These are phyloP conservation scores for Zaprionus ghesquierei DNA, from an alignment of 1,140 invertebrate species.

Conservation along the genomic window DNA sequence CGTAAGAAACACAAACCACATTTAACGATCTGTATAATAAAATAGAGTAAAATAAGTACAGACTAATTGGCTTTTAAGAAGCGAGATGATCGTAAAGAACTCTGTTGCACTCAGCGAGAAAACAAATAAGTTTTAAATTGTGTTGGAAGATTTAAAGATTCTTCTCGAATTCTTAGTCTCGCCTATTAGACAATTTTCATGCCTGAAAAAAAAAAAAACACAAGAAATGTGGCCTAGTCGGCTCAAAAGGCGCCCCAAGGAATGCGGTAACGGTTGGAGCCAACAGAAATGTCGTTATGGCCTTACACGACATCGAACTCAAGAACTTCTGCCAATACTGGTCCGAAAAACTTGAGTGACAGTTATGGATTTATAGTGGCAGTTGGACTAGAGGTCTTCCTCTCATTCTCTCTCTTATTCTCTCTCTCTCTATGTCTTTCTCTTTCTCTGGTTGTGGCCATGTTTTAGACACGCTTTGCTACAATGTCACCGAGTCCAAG, in stretches of 20 bases:
- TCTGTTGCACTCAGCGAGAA: slow-evolving; percentile 10
- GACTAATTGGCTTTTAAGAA: slow-evolving; percentile 53
- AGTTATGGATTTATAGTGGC: slow-evolving; percentile 79
- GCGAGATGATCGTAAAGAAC: slow-evolving; percentile 49
- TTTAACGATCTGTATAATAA: slow-evolving; percentile 59
- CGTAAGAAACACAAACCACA: slow-evolving; percentile 12
- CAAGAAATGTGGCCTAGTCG: slow-evolving; percentile 48
- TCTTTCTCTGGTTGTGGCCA: slow-evolving; percentile 26
- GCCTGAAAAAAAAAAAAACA: slow-evolving; percentile 52
- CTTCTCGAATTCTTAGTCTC: slow-evolving; percentile 1
- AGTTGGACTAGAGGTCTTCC: slow-evolving; percentile 34
- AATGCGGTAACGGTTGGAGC: slow-evolving; percentile 69
- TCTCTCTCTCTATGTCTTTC: not conserved
- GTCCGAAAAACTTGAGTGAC: slow-evolving; percentile 72
- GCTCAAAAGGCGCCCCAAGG: slow-evolving; percentile 59
- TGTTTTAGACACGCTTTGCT: slow-evolving; percentile 41
- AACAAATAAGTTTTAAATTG: slow-evolving; percentile 46
- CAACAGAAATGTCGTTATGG: slow-evolving; percentile 69
- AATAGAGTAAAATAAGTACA: slow-evolving; percentile 48
- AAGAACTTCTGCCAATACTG: slow-evolving; percentile 58
- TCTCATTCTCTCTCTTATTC: slow-evolving; percentile 5
- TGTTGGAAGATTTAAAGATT: not conserved
- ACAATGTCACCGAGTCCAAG: slow-evolving; percentile 69
- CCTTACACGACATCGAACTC: slow-evolving; percentile 52
- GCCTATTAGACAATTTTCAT: slow-evolving; percentile 59